Evolutionary conservation across 1,140 invertebrate genomes (phyloP), one percentile per base, ranked within the genome.

Genomic region (Papilio helenus): DNA sequence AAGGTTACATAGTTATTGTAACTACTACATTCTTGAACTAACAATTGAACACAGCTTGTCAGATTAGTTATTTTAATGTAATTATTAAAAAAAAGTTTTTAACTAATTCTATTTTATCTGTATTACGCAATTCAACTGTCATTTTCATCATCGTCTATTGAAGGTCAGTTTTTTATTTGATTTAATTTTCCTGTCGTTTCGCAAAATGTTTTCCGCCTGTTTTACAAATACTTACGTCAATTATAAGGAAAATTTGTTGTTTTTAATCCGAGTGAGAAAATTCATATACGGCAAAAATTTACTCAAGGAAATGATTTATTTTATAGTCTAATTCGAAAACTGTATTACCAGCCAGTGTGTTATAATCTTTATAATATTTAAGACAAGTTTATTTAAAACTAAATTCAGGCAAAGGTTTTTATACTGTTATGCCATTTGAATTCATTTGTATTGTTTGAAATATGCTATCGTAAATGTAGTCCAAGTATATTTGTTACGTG

Each of bases 141-240:
- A 73, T 73, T 73, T 73, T 49, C 72, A 73, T 73, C 72, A 73
- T 73, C 42, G n/a, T 16, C 39, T 16, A 73, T 46, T 42, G 72
- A 73, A 73, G 72, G 72, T 34, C 49, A 23, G 18, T 72, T 44
- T 29, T 44, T 73, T 73, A 73, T 49, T 44, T 20, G 44, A 46
- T 26, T 73, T 12, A 23, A 73, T 73, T 73, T 73, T 73, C 72
- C 72, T 49, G 72, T 49, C 72, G 72, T 73, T 73, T 73, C 72
- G 49, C 39, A n/a, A 73, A 73, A 73, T 20, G n/a, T 73, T 73
- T 73, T 73, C 72, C 72, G 72, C 20, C 42, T 46, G 39, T 72
- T 73, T 73, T 8, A 73, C 72, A 49, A 73, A 73, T 73, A 20
- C 16, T 34, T 12, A 72, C 68, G 16, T 72, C 68, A 72, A 42